A percentile compares a stretch with the other conserved stretches of the same genome.
Conservation (phyloP, 2,888 invertebrate species). For the Hedya salicella region DNA sequence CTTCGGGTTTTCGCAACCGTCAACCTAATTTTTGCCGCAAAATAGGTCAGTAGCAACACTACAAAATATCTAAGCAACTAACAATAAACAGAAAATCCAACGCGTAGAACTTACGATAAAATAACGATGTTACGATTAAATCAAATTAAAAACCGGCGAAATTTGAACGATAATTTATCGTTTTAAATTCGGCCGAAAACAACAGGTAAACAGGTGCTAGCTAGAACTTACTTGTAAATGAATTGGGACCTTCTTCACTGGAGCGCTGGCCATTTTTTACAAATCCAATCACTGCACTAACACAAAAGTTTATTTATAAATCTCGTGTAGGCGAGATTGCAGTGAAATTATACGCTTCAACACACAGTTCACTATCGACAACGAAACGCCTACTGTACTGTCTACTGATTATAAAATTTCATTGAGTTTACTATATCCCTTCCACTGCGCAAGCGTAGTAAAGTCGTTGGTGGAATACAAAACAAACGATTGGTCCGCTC, state of each 20-base stretch:
- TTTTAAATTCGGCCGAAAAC: conserved; percentile 56
- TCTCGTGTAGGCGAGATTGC: conserved; percentile 68
- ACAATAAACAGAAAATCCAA: background rate
- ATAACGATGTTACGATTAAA: conserved; percentile 2
- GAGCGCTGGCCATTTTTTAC: conserved; percentile 87
- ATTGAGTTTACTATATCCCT: conserved; percentile 72
- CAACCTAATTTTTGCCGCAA: conserved; percentile 51
- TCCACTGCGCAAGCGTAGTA: conserved; percentile 77
- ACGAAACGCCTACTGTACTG: conserved; percentile 63
- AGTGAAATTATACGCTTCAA: conserved; percentile 56
- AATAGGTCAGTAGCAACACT: conserved; percentile 50
- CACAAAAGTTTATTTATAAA: conserved; percentile 74
- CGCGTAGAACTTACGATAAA: background rate
- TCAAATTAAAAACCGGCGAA: conserved; percentile 26
- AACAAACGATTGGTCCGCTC: conserved; percentile 44
- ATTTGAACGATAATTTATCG: conserved; percentile 47
- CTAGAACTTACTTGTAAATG: conserved; percentile 91
- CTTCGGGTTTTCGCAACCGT: conserved; percentile 47
- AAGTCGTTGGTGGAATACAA: conserved; percentile 55
- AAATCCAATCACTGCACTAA: conserved; percentile 71
- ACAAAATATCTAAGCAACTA: conserved; percentile 1
- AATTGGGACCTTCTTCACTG: conserved; percentile 97
- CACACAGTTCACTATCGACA: conserved; percentile 53
- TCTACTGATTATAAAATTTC: conserved; percentile 60
- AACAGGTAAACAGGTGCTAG: conserved; percentile 76